Evolutionary conservation across 2,888 invertebrate genomes (phyloP).

Genomic region (Mythimna pallens): DNA sequence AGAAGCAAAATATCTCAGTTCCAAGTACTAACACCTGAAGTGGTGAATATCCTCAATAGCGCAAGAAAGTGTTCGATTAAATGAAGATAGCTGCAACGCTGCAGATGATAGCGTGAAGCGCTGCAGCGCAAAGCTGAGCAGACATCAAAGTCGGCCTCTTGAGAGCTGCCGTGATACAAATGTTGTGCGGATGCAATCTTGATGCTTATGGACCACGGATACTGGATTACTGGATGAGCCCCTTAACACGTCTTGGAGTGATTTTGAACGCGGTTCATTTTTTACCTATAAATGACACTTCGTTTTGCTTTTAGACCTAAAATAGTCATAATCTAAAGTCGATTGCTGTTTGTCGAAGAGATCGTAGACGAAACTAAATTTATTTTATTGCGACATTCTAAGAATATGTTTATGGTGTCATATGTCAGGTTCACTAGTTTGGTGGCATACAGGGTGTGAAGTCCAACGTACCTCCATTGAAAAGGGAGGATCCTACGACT

Average conservation of each 20-base stretch:
- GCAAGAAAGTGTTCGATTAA: conserved; percentile 50
- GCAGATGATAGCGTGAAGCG: conserved; percentile 41
- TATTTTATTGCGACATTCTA: too few relatives aligned
- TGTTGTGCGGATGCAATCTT: conserved; percentile 61
- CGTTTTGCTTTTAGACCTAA: too few relatives aligned
- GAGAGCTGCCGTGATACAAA: conserved; percentile 58
- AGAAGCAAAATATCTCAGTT: conserved; percentile 5
- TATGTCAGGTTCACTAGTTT: too few relatives aligned
- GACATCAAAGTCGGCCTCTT: conserved; percentile 64
- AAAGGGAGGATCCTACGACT: too few relatives aligned
- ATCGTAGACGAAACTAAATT: too few relatives aligned
- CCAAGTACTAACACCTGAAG: conserved; percentile 20
- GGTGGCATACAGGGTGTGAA: too few relatives aligned
- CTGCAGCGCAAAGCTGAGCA: conserved; percentile 41
- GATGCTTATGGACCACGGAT: conserved; percentile 36
- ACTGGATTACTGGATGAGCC: conserved; percentile 16
- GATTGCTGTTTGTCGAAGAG: too few relatives aligned
- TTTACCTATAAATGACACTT: too few relatives aligned
- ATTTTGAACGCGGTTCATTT: neutral
- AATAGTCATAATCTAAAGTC: too few relatives aligned
- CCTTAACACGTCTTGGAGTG: neutral
- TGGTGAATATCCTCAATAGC: conserved; percentile 42
- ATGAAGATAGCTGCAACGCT: conserved; percentile 35
- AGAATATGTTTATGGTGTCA: too few relatives aligned
- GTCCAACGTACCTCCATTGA: too few relatives aligned